Conservation (phyloP, 1,140 invertebrate genomes). For the Gryon sp. region DNA sequence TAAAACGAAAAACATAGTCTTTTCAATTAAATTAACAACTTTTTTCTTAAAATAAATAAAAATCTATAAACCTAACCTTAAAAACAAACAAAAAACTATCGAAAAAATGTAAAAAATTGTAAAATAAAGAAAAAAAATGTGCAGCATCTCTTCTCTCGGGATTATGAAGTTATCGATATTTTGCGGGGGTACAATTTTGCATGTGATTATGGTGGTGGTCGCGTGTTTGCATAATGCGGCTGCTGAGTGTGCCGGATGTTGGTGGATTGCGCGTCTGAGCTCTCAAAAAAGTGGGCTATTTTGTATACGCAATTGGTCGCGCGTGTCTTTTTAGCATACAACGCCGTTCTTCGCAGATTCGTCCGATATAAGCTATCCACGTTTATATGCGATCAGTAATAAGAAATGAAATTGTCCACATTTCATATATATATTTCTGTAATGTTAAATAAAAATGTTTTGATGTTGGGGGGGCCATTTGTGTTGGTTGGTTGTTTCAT, state of each 20-base stretch:
- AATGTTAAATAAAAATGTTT: too few species aligned
- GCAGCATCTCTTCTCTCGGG: too few species aligned
- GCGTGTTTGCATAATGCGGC: conserved; percentile 52
- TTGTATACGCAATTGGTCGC: conserved; percentile 48
- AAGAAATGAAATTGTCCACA: conserved; percentile 44
- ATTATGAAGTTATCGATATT: conserved; percentile 57
- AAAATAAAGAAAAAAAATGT: neutral
- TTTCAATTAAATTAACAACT: too few species aligned
- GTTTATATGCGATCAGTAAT: conserved; percentile 23
- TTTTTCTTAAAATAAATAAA: too few species aligned
- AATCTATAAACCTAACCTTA: too few species aligned
- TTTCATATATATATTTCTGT: too few species aligned
- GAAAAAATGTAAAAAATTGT: neutral
- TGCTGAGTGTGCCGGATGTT: conserved; percentile 45
- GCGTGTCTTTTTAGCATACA: conserved; percentile 47
- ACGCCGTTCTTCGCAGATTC: conserved; percentile 33
- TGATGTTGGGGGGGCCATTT: too few species aligned
- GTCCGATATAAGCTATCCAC: conserved; percentile 16
- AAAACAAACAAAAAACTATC: too few species aligned
- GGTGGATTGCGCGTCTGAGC: conserved; percentile 22
- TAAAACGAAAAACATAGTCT: too few species aligned
- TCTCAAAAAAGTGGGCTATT: conserved; percentile 42
- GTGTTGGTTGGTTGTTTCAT: too few species aligned
- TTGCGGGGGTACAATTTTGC: conserved; percentile 32
- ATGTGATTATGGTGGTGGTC: conserved; percentile 46